Percentiles rank a stretch among this genome's conserved stretches.
Conservation (phyloP, 2,888 invertebrate species). For the Lasioglossum calceatum region DNA sequence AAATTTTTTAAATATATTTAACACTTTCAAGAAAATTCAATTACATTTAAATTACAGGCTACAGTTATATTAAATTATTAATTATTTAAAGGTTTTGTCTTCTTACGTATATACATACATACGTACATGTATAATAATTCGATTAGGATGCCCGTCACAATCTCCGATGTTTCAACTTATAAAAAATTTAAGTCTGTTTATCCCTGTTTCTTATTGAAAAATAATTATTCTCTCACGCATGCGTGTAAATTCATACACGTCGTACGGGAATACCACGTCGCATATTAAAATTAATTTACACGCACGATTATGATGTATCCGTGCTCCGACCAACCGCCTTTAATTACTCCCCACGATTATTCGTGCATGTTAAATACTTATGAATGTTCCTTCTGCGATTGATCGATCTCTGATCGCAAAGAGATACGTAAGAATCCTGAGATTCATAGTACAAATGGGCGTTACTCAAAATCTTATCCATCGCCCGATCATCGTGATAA, state of each 20-base stretch:
- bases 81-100: no score
- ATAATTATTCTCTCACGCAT: neutral
- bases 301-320: conserved; percentile 12
- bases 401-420: conserved; percentile 32
- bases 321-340: conserved; percentile 10
- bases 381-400: conserved; percentile 6
- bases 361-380: conserved; percentile 15
- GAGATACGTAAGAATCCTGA: conserved; percentile 17
- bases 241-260: neutral
- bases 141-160: no score
- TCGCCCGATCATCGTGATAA: conserved; percentile 29
- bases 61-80: no score
- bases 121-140: no score
- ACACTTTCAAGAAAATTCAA: no score
- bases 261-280: neutral
- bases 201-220: neutral
- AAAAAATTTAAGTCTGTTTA: neutral
- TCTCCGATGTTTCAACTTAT: no score
- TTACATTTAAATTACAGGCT: no score
- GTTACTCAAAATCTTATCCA: conserved; percentile 14
- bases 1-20: no score
- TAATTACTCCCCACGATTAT: conserved; percentile 43
- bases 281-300: conserved; percentile 39
- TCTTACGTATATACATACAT: no score
- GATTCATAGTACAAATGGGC: conserved; percentile 10